phyloP scores from a whole-genome alignment of 35 echinoderm and acorn worm species.

The Ophiothrix spiculata region DNA sequence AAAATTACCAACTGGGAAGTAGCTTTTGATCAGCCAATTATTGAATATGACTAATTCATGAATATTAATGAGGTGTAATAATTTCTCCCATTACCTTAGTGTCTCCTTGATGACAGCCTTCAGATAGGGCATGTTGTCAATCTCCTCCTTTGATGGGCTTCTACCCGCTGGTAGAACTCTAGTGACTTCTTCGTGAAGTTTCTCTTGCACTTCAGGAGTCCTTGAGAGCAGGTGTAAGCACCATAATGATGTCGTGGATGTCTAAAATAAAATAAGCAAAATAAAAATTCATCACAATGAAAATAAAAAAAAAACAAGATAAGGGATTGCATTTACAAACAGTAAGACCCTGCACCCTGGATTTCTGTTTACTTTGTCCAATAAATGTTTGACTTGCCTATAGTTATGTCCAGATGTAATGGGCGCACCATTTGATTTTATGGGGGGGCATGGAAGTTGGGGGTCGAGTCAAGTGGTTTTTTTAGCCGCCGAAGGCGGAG shows the following conservation, averaged over 20 bases:
- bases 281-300: neutral
- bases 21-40: too few species aligned
- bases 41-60: too few species aligned
- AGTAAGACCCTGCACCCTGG: neutral
- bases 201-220: constrained; percentile 87
- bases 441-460: too few species aligned
- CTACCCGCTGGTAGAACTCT: constrained; percentile 39
- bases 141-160: constrained; percentile 35
- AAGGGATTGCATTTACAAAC: neutral
- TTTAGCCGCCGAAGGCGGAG: too few species aligned
- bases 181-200: constrained; percentile 71
- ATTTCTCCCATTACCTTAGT: constrained; percentile 67
- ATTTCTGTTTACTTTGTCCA: neutral
- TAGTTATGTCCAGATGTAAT: neutral
- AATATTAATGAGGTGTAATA: too few species aligned
- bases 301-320: neutral
- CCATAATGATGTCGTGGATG: constrained; percentile 64
- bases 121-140: constrained; percentile 86
- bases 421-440: too few species aligned
- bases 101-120: constrained; percentile 93
- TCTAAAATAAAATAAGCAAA: constrained; percentile 23
- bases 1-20: too few species aligned
- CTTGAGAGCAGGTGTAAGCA: constrained; percentile 73
- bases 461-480: too few species aligned
- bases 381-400: neutral